phyloP scores from a whole-genome alignment of 1,140 invertebrate genomes.

The Hesperophylax magnus region DNA sequence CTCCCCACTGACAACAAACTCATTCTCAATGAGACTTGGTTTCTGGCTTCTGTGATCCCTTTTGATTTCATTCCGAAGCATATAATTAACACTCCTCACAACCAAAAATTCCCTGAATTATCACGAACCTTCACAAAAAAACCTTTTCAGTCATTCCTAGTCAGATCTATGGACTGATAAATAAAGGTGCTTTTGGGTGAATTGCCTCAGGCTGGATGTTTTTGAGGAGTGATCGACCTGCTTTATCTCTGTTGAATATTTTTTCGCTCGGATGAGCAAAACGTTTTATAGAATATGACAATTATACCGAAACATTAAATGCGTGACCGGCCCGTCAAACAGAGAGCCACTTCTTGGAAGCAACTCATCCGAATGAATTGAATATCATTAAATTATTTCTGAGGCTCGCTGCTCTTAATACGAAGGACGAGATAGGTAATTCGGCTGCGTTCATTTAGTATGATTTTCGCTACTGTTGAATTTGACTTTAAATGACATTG shows the following conservation, averaged over 20 bases:
- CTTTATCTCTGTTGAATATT: neutral
- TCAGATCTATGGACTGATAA: neutral
- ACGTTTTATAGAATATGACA: conserved; percentile 31
- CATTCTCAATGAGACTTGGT: neutral
- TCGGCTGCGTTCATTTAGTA: too few species aligned
- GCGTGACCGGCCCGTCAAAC: conserved; percentile 33
- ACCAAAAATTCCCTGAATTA: neutral
- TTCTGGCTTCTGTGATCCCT: conserved; percentile 22
- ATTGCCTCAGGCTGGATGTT: neutral
- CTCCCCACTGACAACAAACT: neutral
- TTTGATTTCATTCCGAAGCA: neutral
- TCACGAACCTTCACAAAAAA: neutral
- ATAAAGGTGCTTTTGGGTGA: neutral
- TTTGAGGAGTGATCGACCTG: neutral
- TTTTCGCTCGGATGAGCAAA: conserved; percentile 28
- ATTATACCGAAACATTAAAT: conserved; percentile 35
- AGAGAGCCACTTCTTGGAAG: conserved; percentile 10
- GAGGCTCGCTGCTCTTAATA: too few species aligned
- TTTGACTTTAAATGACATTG: too few species aligned
- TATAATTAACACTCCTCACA: neutral
- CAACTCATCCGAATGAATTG: neutral
- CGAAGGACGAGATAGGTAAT: too few species aligned
- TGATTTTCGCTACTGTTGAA: too few species aligned
- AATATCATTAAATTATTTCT: neutral
- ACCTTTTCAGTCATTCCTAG: neutral